Evolutionary conservation across 2,113 vertebrate species (phyloP).

Genomic region (Phoenicopterus ruber): DNA sequence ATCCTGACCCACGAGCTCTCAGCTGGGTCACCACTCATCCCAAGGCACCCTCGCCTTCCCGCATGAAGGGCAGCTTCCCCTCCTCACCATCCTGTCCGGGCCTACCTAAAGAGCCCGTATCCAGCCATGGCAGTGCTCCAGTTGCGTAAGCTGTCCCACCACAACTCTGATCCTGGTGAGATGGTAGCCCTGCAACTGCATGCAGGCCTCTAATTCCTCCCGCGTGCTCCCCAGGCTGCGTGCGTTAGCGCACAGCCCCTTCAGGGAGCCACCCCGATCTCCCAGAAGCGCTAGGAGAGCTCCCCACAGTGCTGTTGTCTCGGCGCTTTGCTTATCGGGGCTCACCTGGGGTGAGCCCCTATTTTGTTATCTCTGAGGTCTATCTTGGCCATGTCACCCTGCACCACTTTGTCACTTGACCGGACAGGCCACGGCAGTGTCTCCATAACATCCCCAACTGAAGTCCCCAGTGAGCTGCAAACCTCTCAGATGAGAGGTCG

Average conservation of each 20-base stretch:
- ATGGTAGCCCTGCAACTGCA: neutral
- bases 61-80: neutral
- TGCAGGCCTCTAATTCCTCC: neutral
- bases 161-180: neutral
- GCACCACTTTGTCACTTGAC: neutral
- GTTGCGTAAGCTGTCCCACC: neutral
- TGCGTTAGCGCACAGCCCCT: accelerated
- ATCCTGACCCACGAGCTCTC: neutral
- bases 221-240: neutral
- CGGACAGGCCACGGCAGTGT: neutral
- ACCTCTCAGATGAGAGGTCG: neutral
- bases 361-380: neutral
- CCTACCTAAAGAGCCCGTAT: neutral
- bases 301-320: neutral
- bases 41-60: neutral
- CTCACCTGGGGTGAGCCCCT: too few relatives aligned
- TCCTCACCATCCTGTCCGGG: neutral
- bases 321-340: neutral
- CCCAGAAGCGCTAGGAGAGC: neutral
- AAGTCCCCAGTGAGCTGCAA: neutral
- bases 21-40: neutral
- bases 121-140: neutral
- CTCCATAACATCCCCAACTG: neutral
- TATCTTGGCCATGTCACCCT: neutral
- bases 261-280: neutral